Conservation (phyloP, 2,888 invertebrate genomes). For the Ctena decussata region DNA sequence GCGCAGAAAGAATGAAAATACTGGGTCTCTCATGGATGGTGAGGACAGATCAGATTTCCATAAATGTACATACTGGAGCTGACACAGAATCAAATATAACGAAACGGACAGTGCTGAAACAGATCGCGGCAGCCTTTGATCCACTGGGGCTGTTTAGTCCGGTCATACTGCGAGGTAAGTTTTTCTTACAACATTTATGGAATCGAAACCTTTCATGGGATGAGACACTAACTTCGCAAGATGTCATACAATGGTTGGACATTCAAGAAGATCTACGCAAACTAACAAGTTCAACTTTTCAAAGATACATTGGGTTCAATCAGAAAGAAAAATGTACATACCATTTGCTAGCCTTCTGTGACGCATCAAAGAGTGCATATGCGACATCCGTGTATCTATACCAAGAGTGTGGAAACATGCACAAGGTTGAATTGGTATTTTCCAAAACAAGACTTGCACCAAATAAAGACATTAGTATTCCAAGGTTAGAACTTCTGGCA, state of each 20-base stretch:
- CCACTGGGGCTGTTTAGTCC: constrained; percentile 18
- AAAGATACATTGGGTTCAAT: not conserved
- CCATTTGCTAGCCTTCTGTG: constrained; percentile 12
- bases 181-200: constrained; percentile 17
- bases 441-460: constrained; percentile 29
- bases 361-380: constrained; percentile 21
- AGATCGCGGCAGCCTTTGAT: constrained; percentile 13
- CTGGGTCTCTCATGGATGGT: not conserved
- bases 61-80: not conserved
- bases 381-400: constrained; percentile 17
- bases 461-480: constrained; percentile 12
- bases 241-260: not conserved
- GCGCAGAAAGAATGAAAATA: not conserved
- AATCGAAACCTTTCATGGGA: constrained; percentile 8
- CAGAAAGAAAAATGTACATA: not conserved
- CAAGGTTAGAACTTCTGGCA: constrained; percentile 15
- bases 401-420: not conserved
- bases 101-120: constrained; percentile 12
- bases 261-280: not conserved
- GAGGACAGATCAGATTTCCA: not conserved
- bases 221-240: not conserved
- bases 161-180: not conserved
- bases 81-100: not conserved
- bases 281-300: not conserved
- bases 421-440: constrained; percentile 9